Conservation (phyloP, 1,140 invertebrate genomes). For the Plutomurus gul region DNA sequence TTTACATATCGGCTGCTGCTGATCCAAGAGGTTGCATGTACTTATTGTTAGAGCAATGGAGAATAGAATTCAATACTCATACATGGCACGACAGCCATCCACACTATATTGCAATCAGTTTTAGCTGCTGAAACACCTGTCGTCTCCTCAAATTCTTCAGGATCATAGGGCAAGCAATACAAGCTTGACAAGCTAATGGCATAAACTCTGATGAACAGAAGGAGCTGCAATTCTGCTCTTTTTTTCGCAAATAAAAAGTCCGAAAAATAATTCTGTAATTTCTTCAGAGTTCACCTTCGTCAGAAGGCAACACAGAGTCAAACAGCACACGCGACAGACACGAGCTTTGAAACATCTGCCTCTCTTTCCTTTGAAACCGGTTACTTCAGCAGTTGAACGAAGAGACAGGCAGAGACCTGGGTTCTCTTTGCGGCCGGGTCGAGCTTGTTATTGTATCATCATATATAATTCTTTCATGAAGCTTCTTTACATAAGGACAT, state of each 20-base stretch:
- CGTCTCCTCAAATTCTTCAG: background rate
- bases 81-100: background rate
- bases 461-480: background rate
- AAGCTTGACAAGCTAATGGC: background rate
- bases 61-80: background rate
- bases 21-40: too few relatives aligned
- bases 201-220: background rate
- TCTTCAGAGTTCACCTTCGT: conserved; percentile 20
- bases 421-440: background rate
- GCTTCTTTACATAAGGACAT: background rate
- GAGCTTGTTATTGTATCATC: background rate
- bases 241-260: background rate
- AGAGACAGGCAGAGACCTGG: background rate
- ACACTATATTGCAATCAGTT: background rate
- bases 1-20: background rate
- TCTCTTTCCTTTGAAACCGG: conserved; percentile 23
- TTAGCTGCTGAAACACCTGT: conserved; percentile 1
- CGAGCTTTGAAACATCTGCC: conserved; percentile 36
- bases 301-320: background rate
- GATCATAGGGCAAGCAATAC: background rate
- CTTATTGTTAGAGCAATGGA: background rate
- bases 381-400: conserved; percentile 14
- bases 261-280: background rate
- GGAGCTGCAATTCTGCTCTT: background rate
- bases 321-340: conserved; percentile 32